A percentile compares a stretch with the other conserved stretches of the same genome.
Conservation (phyloP, 2,888 invertebrate species). For the Neoscelio sp. region DNA sequence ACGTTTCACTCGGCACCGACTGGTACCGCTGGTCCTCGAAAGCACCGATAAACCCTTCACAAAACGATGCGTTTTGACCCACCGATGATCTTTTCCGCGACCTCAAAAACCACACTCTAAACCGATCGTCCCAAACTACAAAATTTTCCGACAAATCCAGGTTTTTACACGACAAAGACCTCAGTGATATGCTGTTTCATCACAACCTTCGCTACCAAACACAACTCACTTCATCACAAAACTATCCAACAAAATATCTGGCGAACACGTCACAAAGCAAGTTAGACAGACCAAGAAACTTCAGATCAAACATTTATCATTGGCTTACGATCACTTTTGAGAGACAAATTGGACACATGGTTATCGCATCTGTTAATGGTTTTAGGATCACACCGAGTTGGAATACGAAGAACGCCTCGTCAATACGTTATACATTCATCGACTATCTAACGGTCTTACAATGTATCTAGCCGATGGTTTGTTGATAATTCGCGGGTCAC, state of each 20-base stretch:
- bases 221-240: conserved; percentile 33
- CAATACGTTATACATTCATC: no score
- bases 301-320: no score
- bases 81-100: neutral
- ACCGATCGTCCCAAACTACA: no score
- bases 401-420: no score
- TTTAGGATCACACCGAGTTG: no score
- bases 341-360: no score
- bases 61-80: neutral
- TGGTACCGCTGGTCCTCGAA: conserved; percentile 22
- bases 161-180: neutral
- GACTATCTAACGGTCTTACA: conserved; percentile 36
- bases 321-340: no score
- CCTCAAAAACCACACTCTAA: neutral
- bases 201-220: neutral
- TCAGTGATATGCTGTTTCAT: conserved; percentile 15
- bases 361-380: no score
- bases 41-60: neutral
- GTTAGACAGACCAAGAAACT: no score
- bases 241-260: no score
- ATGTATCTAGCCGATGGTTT: conserved; percentile 29
- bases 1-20: conserved; percentile 21
- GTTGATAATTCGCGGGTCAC: conserved; percentile 29
- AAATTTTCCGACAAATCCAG: neutral
- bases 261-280: no score